Evolutionary conservation across 2,888 invertebrate species (phyloP).

Genomic region (Sinotaia quadrata): DNA sequence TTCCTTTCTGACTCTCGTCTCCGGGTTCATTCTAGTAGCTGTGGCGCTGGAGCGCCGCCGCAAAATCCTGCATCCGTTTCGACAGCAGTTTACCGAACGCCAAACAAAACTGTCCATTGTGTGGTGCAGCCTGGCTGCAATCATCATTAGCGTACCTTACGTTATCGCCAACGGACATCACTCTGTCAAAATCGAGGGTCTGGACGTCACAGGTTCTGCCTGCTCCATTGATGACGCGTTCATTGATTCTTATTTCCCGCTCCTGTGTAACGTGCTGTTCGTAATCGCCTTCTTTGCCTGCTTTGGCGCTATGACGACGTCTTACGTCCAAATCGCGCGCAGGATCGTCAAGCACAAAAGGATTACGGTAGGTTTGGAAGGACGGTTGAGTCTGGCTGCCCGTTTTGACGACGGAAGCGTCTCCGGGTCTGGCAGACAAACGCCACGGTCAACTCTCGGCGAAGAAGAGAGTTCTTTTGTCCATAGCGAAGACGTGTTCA

Average conservation of each 20-base stretch:
- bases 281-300: conserved; percentile 43
- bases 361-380: background rate
- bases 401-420: too few species aligned
- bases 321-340: conserved; percentile 47
- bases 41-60: conserved; percentile 56
- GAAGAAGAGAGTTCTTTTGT: background rate
- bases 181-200: conserved; percentile 34
- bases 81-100: conserved; percentile 39
- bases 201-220: conserved; percentile 49
- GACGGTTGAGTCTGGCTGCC: too few species aligned
- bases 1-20: conserved; percentile 48
- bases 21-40: conserved; percentile 53
- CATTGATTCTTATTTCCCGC: conserved; percentile 39
- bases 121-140: conserved; percentile 41
- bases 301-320: conserved; percentile 34
- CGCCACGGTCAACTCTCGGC: too few species aligned
- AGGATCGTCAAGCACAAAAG: conserved; percentile 40
- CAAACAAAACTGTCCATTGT: conserved; percentile 45
- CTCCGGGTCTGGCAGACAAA: too few species aligned
- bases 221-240: conserved; percentile 49
- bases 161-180: conserved; percentile 44
- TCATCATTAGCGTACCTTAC: conserved; percentile 44
- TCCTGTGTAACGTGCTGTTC: conserved; percentile 42
- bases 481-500: conserved; percentile 2
- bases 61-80: conserved; percentile 53